Evolutionary conservation across 2,888 invertebrate genomes (phyloP), one percentile per base, ranked within the genome.

Genomic region (Prenolepis imparis): DNA sequence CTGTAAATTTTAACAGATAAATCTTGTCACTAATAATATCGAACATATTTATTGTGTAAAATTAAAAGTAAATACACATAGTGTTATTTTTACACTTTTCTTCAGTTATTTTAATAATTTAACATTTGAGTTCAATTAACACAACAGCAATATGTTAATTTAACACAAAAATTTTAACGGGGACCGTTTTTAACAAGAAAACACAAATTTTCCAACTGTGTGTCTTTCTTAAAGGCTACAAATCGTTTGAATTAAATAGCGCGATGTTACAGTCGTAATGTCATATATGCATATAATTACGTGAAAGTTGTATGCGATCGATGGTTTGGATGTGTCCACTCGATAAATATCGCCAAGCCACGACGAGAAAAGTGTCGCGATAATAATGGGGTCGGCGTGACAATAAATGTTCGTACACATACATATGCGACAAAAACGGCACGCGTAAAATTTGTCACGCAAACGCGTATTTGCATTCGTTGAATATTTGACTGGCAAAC

Each of bases 401-500:
- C 9, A 44, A 75, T 63, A 21, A 21, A 15, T 1, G 12, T 5
- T 18, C 21, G 36, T 48, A 28, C 28, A 28, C 28, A 48, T 48
- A 5, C 4, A 36, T 36, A 5, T 0, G 11, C 21, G 3, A 32
- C 11, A 1, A 32, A 32, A 48, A 61, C 8, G 18, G 1, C 18
- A 18, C 18, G 48, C 48, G n/a, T 48, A 48, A 48, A 48, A 48
- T 48, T 48, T 48, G n/a, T 18, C 48, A 18, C 18, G 48, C n/a
- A 48, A 48, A 48, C 11, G 21, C 15, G 21, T 41, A 32, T 74
- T 44, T 63, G 39, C 24, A 39, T 15, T 52, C 15, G 24, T 52
- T 55, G 68, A 77, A 67, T 77, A 77, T 67, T 67, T 67, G 39
- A 21, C 18, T 61, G 39, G 39, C 36, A 55, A 77, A 68, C 12